Percentiles rank a stretch among this genome's conserved stretches.
phyloP scores from a whole-genome alignment of 2,888 invertebrate genomes.

The Caradrina clavipalpis region DNA sequence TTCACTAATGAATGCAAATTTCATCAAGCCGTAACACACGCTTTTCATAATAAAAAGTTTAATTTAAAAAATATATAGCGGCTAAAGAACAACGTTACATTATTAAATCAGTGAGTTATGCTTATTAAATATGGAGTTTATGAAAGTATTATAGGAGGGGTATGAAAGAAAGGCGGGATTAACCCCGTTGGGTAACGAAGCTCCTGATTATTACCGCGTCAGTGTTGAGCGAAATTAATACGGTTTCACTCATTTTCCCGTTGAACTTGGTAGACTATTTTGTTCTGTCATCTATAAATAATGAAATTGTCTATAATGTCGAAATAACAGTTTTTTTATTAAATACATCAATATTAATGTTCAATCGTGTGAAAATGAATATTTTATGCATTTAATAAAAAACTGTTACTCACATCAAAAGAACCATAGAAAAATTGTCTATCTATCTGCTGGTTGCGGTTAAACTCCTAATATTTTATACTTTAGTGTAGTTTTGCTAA shows the following conservation, averaged over 20 bases:
- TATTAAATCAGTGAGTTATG: slow-evolving; percentile 68
- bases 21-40: slow-evolving; percentile 81
- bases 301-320: too few relatives aligned
- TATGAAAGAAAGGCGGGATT: slow-evolving; percentile 35
- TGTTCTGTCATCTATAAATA: background rate
- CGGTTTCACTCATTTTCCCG: slow-evolving; percentile 8
- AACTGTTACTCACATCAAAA: too few relatives aligned
- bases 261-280: slow-evolving; percentile 1
- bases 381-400: too few relatives aligned
- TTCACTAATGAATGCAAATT: slow-evolving; percentile 88
- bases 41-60: slow-evolving; percentile 78
- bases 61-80: slow-evolving; percentile 71
- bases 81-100: slow-evolving; percentile 62
- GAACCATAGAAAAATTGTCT: too few relatives aligned
- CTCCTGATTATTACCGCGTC: slow-evolving; percentile 26
- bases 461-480: too few relatives aligned
- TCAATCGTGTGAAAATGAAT: too few relatives aligned
- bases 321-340: too few relatives aligned
- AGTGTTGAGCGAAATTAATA: slow-evolving; percentile 7
- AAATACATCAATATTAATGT: too few relatives aligned
- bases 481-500: too few relatives aligned
- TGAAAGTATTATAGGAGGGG: slow-evolving; percentile 38
- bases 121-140: slow-evolving; percentile 58
- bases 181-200: slow-evolving; percentile 20
- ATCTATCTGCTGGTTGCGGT: too few relatives aligned